Conservation (phyloP, 2,888 invertebrate species). For the Camptogramma bilineatum region DNA sequence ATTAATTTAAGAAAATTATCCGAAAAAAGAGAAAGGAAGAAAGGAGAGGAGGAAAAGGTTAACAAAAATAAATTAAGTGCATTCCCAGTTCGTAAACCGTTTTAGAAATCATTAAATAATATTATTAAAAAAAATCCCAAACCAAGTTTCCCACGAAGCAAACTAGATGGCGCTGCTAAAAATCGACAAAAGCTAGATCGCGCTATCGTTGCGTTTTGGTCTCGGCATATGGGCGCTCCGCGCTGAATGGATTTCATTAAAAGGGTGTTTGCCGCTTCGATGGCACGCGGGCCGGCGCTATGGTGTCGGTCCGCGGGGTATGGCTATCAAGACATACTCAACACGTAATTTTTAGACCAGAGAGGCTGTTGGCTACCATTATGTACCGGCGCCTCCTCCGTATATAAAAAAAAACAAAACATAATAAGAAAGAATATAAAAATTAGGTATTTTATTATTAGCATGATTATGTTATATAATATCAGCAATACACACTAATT, state of each 20-base stretch:
- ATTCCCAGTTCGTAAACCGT: no score
- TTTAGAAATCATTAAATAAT: neutral
- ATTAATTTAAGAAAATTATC: no score
- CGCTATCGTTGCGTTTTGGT: slow-evolving; percentile 27
- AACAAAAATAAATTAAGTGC: no score
- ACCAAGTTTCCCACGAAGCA: slow-evolving; percentile 1
- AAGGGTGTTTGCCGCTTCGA: slow-evolving; percentile 91
- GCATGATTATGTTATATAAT: no score
- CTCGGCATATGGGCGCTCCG: neutral
- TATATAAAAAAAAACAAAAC: neutral
- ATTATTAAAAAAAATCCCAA: neutral
- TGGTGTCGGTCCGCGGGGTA: slow-evolving; percentile 87
- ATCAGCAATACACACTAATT: no score
- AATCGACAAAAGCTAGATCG: slow-evolving; percentile 4
- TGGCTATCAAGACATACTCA: slow-evolving; percentile 95
- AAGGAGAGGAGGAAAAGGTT: no score
- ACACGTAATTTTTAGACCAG: slow-evolving; percentile 90
- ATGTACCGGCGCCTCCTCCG: slow-evolving; percentile 87
- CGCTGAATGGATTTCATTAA: slow-evolving; percentile 55
- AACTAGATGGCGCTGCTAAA: slow-evolving; percentile 24
- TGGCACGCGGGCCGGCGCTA: slow-evolving; percentile 86
- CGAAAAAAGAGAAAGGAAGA: no score
- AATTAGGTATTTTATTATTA: no score
- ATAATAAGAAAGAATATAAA: no score
- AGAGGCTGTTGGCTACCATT: slow-evolving; percentile 90